These are phyloP conservation scores for Echiichthys vipera DNA, from an alignment of 2,797 vertebrate genomes.

Conservation along the genomic window DNA sequence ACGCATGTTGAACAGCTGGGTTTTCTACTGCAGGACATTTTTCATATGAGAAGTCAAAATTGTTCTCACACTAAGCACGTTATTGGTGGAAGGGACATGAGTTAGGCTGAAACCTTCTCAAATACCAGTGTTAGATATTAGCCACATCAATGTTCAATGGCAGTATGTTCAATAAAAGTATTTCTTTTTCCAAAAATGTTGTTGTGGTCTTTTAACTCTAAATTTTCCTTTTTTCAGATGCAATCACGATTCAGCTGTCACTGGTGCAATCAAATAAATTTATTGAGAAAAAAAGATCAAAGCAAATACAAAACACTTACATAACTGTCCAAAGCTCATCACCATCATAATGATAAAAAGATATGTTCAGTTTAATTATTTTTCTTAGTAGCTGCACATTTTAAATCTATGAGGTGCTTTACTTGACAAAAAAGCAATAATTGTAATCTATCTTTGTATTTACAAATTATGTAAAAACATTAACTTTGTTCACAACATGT, in stretches of 20 bases:
- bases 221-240: conserved; percentile 11
- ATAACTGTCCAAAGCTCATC: conserved; percentile 78
- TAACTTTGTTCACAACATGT: conserved; percentile 79
- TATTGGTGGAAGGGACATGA: not conserved
- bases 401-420: conserved; percentile 59
- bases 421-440: conserved; percentile 72
- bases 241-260: conserved; percentile 38
- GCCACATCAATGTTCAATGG: conserved; percentile 30
- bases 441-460: conserved; percentile 74
- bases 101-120: not conserved
- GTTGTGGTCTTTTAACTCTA: not conserved
- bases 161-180: conserved; percentile 51
- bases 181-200: not conserved
- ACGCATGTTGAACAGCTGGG: not conserved
- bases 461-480: conserved; percentile 88
- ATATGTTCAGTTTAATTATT: conserved; percentile 60
- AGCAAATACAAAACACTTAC: conserved; percentile 85
- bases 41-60: not conserved
- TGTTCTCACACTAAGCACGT: not conserved
- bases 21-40: conserved; percentile 15
- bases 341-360: conserved; percentile 74
- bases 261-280: conserved; percentile 83
- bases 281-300: conserved; percentile 78
- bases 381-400: conserved; percentile 68
- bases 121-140: conserved; percentile 19